Base-by-base conservation (phyloP, 2,888 invertebrate genomes). In the Latrodectus hesperus region DNA sequence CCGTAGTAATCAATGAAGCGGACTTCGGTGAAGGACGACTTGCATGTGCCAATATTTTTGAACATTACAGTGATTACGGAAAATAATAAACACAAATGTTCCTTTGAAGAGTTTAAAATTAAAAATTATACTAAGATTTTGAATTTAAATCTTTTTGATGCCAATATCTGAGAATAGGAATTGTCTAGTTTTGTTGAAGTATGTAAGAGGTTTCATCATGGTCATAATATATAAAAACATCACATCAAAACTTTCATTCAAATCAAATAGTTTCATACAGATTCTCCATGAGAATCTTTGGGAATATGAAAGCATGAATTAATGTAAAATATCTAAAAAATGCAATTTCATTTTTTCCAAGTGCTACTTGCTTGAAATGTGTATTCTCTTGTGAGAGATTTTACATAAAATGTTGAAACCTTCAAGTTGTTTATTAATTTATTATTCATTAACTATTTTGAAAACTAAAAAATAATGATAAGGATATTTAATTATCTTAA, bases 1-100 rank as follows among this genome's bases (percentile, higher is more conserved):
- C 98, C 10, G 93, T 98, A 55, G 96, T 97, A 3, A 94, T 98
- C 75, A 97, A 96, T 91, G 97, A 96, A 8, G 95, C 96, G 6
- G 95, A 96, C 86, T 93, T 94, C 88, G 95, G 95, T 77, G 92
- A 94, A 16, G 95, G 95, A 90, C 93, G 96, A 90, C 96, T 96
- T 92, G 97, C 97, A 1, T 98, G 98, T 92, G 97, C 97, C 81
- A 98, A 97, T 92, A 96, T 98, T 72, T 85, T 90, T 68, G 89
- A 90, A 75, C 89, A 89, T 88, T 87, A 78, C 60, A 85, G 88
- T 51, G 88, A 88, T 71, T 88, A 84, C 52, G 88, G 88, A 55
- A 88, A 88, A 84, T 88, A 80, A 79, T 17, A n/a, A 22, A 70
- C 49, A 52, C 9, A 26, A 22, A 67, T 12, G 53, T 79, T 71